Conservation (phyloP, 1,140 invertebrate genomes). For the Lordiphosa mommai region DNA sequence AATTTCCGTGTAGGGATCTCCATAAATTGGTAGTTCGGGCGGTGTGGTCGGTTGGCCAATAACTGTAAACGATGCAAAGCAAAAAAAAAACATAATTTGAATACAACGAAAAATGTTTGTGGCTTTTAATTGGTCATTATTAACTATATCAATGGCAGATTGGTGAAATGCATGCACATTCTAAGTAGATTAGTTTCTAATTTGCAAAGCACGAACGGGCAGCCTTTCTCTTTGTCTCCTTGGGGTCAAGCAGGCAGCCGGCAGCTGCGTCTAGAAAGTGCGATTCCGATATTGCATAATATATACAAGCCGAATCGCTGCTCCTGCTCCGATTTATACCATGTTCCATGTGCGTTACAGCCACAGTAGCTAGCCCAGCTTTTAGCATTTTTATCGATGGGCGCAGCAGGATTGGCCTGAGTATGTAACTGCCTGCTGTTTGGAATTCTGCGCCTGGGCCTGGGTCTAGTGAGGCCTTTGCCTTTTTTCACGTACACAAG, state of each 20-base stretch:
- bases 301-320: slow-evolving; percentile 17
- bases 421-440: not conserved
- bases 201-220: slow-evolving; percentile 6
- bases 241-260: slow-evolving; percentile 7
- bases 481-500: slow-evolving; percentile 38
- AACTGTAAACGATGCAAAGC: slow-evolving; percentile 82
- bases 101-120: slow-evolving; percentile 3
- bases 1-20: slow-evolving; percentile 89
- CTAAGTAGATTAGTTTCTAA: slow-evolving; percentile 9
- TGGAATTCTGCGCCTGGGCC: not conserved
- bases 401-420: slow-evolving; percentile 1
- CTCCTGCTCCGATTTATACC: slow-evolving; percentile 22
- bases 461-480: slow-evolving; percentile 9
- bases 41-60: slow-evolving; percentile 90
- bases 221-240: slow-evolving; percentile 52
- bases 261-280: slow-evolving; percentile 31
- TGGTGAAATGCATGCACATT: slow-evolving; percentile 1
- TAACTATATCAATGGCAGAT: not conserved
- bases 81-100: slow-evolving; percentile 5
- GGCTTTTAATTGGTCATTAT: slow-evolving; percentile 9
- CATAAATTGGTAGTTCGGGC: slow-evolving; percentile 88
- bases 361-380: slow-evolving; percentile 4
- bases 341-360: slow-evolving; percentile 4
- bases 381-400: slow-evolving; percentile 9
- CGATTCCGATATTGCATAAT: slow-evolving; percentile 41